Conservation (phyloP, 2,888 invertebrate species). For the Epinotia bilunana region DNA sequence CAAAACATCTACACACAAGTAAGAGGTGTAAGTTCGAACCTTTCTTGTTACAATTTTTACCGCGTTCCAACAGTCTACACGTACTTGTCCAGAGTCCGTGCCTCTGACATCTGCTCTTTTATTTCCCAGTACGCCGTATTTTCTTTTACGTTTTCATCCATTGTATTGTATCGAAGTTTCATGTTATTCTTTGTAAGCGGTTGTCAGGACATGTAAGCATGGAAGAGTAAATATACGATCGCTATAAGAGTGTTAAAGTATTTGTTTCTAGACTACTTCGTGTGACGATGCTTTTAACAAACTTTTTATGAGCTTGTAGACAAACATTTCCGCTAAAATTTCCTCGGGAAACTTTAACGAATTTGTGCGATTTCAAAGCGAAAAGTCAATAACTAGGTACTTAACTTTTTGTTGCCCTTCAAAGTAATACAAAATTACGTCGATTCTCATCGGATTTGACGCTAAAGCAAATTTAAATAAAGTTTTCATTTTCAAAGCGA, state of each 20-base stretch:
- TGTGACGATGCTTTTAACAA: neutral
- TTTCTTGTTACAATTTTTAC: constrained; percentile 44
- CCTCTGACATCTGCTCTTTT: constrained; percentile 62
- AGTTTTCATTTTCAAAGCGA: constrained; percentile 51
- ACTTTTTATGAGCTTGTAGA: constrained; percentile 12
- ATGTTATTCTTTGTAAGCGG: constrained; percentile 49
- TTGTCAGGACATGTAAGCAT: constrained; percentile 42
- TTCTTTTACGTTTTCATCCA: constrained; percentile 60
- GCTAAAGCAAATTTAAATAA: constrained; percentile 51
- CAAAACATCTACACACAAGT: constrained; percentile 15
- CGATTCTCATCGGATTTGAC: constrained; percentile 50
- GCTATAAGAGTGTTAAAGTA: constrained; percentile 12
- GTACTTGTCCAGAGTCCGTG: constrained; percentile 55
- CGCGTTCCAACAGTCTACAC: constrained; percentile 42
- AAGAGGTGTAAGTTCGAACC: constrained; percentile 32
- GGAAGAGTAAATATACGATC: constrained; percentile 24
- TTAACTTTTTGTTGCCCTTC: constrained; percentile 45
- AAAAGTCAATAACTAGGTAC: constrained; percentile 23
- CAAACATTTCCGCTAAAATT: neutral
- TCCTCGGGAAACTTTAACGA: neutral
- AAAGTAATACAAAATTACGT: constrained; percentile 48
- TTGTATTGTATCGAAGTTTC: constrained; percentile 58
- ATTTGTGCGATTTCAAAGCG: neutral
- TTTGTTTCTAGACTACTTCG: neutral
- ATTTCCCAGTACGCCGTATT: constrained; percentile 60